Evolutionary conservation across 1,140 invertebrate species (phyloP).

Genomic region (Drosophila navojoa): DNA sequence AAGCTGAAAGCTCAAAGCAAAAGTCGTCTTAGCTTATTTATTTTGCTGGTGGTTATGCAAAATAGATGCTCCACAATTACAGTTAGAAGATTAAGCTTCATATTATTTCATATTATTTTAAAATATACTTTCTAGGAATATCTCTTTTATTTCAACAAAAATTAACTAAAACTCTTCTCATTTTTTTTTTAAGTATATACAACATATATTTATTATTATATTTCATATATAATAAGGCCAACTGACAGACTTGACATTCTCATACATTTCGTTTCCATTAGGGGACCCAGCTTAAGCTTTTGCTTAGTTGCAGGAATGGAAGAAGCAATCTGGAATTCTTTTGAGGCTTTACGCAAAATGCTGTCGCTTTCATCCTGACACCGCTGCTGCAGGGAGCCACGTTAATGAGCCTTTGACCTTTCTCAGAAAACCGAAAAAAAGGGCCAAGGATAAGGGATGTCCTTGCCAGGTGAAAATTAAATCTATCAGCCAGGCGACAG

Average conservation of each 20-base stretch:
- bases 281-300: neutral
- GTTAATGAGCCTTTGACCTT: conserved; percentile 57
- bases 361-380: neutral
- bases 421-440: conserved; percentile 28
- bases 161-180: too few species aligned
- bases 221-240: neutral
- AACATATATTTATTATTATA: neutral
- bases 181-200: too few species aligned
- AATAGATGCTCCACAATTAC: too few species aligned
- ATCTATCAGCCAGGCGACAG: conserved; percentile 25
- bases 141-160: too few species aligned
- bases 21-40: too few species aligned
- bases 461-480: conserved; percentile 31
- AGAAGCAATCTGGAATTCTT: neutral
- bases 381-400: neutral
- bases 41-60: too few species aligned
- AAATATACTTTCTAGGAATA: too few species aligned
- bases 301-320: neutral
- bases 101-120: too few species aligned
- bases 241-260: neutral
- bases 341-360: conserved; percentile 20
- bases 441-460: conserved; percentile 10
- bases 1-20: too few species aligned
- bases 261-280: neutral
- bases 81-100: too few species aligned